Evolutionary conservation across 2,113 vertebrate species (phyloP), one percentile per base, ranked within the genome.

Genomic region (Mesoclemmys tuberculata): DNA sequence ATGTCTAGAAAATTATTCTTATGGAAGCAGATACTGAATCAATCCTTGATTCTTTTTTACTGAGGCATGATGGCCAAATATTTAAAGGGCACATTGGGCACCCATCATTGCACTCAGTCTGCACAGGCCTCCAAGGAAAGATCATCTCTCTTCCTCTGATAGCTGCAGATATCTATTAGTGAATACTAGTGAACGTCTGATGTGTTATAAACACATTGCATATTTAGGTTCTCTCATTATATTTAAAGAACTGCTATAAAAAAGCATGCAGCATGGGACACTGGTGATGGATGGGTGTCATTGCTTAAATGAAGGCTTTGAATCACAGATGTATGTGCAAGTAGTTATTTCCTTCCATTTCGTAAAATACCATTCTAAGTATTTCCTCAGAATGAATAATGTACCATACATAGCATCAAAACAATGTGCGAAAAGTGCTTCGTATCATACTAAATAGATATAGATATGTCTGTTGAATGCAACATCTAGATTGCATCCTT

Each of bases 271-370:
- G 38, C 64, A 12, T 86, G 93, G 96, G 97, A 92, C 91, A 44
- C 56, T 91, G 64, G 88, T 98, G 97, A 98, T 98, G 88, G 97
- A 97, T 98, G 96, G 90, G 52, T 97, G 95, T 97, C 97, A 93
- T 95, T 98, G 96, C 88, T 92, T 97, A 97, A 98, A 98, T 97
- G 93, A 97, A 97, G 96, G 95, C 96, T 97, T 97, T 96, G 91
- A 97, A 97, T 97, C 96, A 94, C 93, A 97, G 95, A 93, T 95
- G 88, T 88, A 82, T 97, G 75, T 96, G 93, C 84, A 94, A 97
- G 94, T 84, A 96, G 95, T 95, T 97, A 90, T 97, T 96, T 97
- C 91, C 97, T 97, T 98, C 92, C 93, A 93, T 97, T 71, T 98
- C 98, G 97, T 97, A 98, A 97, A 98, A 96, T 97, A 96, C 61